Evolutionary conservation across 2,888 invertebrate species (phyloP).

Genomic region (Thyatira batis): DNA sequence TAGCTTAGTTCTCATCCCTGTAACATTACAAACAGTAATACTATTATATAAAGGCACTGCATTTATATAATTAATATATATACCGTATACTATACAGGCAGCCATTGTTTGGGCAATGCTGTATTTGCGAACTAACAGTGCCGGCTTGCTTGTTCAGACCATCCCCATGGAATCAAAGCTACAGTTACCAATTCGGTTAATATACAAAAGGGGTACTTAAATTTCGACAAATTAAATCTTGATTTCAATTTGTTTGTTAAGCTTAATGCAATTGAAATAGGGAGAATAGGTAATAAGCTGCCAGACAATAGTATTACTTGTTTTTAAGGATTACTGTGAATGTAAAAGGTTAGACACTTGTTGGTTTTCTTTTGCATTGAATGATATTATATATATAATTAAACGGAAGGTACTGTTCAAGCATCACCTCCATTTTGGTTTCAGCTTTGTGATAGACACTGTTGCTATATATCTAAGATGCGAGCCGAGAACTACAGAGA

Average conservation of each 20-base stretch:
- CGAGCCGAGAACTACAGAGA: not conserved
- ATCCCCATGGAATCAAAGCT: constrained; percentile 27
- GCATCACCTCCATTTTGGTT: not conserved
- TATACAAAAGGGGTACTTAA: constrained; percentile 10
- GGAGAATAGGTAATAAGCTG: too few species aligned
- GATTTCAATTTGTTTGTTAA: not conserved
- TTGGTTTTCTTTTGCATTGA: too few species aligned
- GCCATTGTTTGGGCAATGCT: constrained; percentile 37
- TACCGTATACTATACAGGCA: constrained; percentile 14
- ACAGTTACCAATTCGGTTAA: constrained; percentile 17
- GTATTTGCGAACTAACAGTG: constrained; percentile 43
- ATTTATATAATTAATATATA: constrained; percentile 3
- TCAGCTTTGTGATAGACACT: not conserved
- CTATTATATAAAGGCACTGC: not conserved
- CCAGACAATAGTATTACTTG: too few species aligned
- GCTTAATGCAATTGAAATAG: not conserved
- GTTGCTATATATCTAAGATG: not conserved
- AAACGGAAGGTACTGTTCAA: too few species aligned
- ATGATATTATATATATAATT: too few species aligned
- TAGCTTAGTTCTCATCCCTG: constrained; percentile 4
- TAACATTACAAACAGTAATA: constrained; percentile 1
- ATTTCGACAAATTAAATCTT: constrained; percentile 9
- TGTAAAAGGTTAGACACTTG: too few species aligned
- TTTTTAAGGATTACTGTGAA: too few species aligned
- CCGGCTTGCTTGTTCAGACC: constrained; percentile 32